phyloP scores from a whole-genome alignment of 2,888 invertebrate genomes.

The Gandaritis pyraliata region DNA sequence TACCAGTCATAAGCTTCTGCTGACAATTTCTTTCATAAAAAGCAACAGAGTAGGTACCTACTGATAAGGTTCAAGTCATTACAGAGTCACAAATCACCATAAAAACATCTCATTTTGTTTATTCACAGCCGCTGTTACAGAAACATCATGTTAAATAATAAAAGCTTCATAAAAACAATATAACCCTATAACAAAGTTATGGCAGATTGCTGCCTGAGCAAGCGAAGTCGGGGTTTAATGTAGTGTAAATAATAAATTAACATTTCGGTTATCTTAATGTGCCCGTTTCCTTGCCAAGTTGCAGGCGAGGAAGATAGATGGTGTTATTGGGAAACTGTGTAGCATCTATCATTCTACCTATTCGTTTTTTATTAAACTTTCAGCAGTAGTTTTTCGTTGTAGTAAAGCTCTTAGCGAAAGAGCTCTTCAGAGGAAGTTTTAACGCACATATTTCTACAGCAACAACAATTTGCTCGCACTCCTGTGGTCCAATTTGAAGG shows the following conservation, averaged over 20 bases:
- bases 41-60: too few species aligned
- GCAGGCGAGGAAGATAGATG: conserved; percentile 32
- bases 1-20: too few species aligned
- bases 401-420: too few species aligned
- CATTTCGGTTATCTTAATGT: conserved; percentile 72
- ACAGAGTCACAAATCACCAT: background rate
- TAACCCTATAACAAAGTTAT: conserved; percentile 34
- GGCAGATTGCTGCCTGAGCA: conserved; percentile 35
- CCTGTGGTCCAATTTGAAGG: too few species aligned
- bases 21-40: too few species aligned
- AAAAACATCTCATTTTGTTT: conserved; percentile 6
- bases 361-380: background rate
- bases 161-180: conserved; percentile 34
- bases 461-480: too few species aligned
- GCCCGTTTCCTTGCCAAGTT: conserved; percentile 60
- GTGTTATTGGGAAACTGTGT: conserved; percentile 18
- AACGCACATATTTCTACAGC: too few species aligned
- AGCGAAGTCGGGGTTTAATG: conserved; percentile 61
- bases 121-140: conserved; percentile 23
- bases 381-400: background rate
- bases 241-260: conserved; percentile 76
- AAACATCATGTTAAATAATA: conserved; percentile 24
- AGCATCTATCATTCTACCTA: conserved; percentile 16
- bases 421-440: too few species aligned
- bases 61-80: background rate